phyloP scores from a whole-genome alignment of 1,140 invertebrate genomes.

The Bombus soroeensis region DNA sequence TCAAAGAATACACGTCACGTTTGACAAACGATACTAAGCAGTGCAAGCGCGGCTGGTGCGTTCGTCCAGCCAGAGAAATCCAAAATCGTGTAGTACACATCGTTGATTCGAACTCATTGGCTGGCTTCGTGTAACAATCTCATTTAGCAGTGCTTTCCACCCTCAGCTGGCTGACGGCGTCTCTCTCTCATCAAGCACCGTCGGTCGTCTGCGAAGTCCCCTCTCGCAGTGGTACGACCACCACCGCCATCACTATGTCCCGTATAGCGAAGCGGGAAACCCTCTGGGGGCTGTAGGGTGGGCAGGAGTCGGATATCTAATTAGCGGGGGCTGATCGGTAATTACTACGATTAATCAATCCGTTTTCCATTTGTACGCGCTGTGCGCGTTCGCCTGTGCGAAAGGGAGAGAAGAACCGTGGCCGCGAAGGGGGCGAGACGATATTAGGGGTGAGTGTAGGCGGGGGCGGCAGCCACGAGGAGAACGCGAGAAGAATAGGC shows the following conservation, averaged over 20 bases:
- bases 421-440: conserved; percentile 49
- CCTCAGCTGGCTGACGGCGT: conserved; percentile 32
- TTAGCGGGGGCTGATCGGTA: conserved; percentile 83
- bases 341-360: conserved; percentile 84
- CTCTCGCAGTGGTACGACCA: conserved; percentile 53
- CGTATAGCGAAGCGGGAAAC: conserved; percentile 71
- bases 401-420: conserved; percentile 58
- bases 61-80: conserved; percentile 27
- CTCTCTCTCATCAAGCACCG: conserved; percentile 52
- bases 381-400: conserved; percentile 50
- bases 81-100: conserved; percentile 42
- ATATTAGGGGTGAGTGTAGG: conserved; percentile 12
- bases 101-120: conserved; percentile 67
- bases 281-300: conserved; percentile 75
- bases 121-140: conserved; percentile 81
- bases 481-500: conserved; percentile 53
- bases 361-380: conserved; percentile 82
- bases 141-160: conserved; percentile 74
- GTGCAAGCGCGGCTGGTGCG: too few relatives aligned
- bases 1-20: not conserved
- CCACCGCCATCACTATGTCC: conserved; percentile 56
- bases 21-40: conserved; percentile 1
- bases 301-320: conserved; percentile 82
- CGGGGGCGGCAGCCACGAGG: not conserved
- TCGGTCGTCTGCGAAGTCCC: conserved; percentile 54